A percentile compares a stretch with the other conserved stretches of the same genome.
Conservation (phyloP, 2,797 vertebrate genomes). For the Dromococcyx pavoninus region DNA sequence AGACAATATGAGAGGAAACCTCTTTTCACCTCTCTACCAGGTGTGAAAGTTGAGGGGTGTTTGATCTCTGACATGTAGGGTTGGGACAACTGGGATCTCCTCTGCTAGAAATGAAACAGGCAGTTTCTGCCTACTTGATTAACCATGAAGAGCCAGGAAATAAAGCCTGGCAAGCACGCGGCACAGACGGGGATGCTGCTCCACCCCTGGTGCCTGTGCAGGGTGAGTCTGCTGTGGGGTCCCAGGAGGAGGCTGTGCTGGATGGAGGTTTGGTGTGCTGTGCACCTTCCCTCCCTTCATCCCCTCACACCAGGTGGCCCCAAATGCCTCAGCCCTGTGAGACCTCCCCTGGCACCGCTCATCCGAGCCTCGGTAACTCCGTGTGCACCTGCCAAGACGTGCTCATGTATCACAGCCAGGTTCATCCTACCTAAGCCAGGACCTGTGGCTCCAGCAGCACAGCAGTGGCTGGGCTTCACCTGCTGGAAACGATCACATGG, state of each 20-base stretch:
- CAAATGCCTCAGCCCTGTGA: neutral
- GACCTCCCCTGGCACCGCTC: neutral
- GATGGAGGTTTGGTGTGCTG: neutral
- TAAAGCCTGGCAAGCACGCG: neutral
- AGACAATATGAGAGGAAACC: neutral
- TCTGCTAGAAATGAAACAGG: neutral
- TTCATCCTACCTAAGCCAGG: neutral
- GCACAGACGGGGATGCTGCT: neutral
- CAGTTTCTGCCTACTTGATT: neutral
- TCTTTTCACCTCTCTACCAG: neutral
- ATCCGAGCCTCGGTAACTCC: neutral
- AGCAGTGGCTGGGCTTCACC: neutral
- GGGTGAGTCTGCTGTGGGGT: too few relatives aligned
- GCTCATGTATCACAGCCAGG: neutral
- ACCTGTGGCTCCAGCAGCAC: neutral
- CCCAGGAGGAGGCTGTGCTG: neutral
- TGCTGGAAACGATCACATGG: neutral
- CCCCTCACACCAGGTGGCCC: neutral
- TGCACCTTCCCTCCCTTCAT: neutral
- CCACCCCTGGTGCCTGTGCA: neutral
- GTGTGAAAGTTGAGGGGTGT: neutral
- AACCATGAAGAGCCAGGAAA: neutral
- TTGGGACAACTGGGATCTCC: neutral
- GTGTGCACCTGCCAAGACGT: neutral
- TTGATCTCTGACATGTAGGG: neutral